phyloP scores from a whole-genome alignment of 2,113 vertebrate genomes.

The Chascanopsetta lugubris region DNA sequence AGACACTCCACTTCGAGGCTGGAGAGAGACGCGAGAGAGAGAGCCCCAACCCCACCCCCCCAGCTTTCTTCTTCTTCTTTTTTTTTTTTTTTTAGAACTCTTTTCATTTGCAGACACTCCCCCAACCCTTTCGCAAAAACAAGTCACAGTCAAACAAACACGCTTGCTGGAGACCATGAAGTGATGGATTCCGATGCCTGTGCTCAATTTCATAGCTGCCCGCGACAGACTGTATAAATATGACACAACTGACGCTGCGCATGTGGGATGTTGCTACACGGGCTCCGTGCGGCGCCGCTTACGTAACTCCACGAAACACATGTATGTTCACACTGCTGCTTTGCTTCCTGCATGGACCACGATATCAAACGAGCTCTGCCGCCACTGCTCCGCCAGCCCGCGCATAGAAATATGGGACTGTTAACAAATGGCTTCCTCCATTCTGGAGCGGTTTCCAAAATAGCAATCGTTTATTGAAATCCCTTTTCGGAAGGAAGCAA shows the following conservation, averaged over 20 bases:
- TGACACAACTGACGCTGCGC: no score
- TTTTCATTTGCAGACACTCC: conserved; percentile 39
- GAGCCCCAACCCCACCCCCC: conserved; percentile 69
- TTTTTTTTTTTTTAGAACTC: no score
- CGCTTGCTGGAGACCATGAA: conserved; percentile 45
- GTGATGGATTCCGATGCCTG: conserved; percentile 56
- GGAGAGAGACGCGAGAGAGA: conserved; percentile 84
- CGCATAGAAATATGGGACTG: conserved; percentile 49
- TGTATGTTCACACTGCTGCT: conserved; percentile 52
- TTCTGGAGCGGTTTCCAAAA: conserved; percentile 54
- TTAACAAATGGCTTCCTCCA: conserved; percentile 61
- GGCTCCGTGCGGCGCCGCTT: conserved; percentile 40
- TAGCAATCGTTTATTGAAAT: conserved; percentile 60
- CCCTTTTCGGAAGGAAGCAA: conserved; percentile 51
- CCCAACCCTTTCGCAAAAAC: conserved; percentile 63
- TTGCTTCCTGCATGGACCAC: conserved; percentile 23
- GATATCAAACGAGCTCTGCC: conserved; percentile 6
- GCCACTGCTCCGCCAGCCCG: no score
- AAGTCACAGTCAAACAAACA: conserved; percentile 73
- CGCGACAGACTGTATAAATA: no score
- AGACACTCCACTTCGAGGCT: conserved; percentile 81
- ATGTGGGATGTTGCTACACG: no score
- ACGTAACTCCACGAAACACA: conserved; percentile 63
- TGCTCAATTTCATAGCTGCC: conserved; percentile 53
- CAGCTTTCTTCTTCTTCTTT: conserved; percentile 10